Base-by-base conservation (phyloP, 2,113 vertebrate species). In the Aepyceros melampus region DNA sequence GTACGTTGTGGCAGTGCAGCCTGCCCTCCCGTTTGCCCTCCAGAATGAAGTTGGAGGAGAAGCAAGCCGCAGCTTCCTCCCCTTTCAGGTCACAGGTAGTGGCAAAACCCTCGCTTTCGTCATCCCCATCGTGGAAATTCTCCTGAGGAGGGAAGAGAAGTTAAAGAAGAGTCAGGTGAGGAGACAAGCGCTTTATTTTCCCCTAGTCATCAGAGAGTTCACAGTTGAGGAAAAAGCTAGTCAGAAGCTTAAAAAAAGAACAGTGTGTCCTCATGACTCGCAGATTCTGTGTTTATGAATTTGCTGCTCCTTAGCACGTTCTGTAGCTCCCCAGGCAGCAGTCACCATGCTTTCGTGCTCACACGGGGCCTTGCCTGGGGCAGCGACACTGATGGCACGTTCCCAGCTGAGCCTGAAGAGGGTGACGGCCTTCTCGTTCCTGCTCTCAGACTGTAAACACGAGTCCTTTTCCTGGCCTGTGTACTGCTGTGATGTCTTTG, bases 71-170 rank as follows among this genome's bases (percentile, higher is more conserved):
- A 56, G 25, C 40, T 40, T 10, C 31, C 33, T 21, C 62, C 5
- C 43, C 5, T n/a, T n/a, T 49, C 58, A 99, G 99, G 99, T 99
- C 74, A 99, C 99, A 0, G 99, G 99, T 4, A 99, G 99, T 11
- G 99, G 99, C 12, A 99, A 99, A 98, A 99, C 99, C 0, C 98
- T 99, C 0, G 99, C 99, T 0, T 99, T 99, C 94, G 99, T 99
- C 36, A 99, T 99, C 95, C 99, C 99, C 12, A 97, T 99, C 0
- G 94, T 99, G 86, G 99, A 99, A 95, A 99, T 99, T 87, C 99
- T 99, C 1, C 98, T 99, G 96, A 99, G 98, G 47, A 98, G 99
- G 93, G 99, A 99, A 60, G 99, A 99, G 55, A 99, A 99, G 92
- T 98, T 99, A 4, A 99, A 99, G 98, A 99, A 99, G 98, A 98